Evolutionary conservation across 2,113 vertebrate genomes (phyloP).

Genomic region (Petromus typicus): DNA sequence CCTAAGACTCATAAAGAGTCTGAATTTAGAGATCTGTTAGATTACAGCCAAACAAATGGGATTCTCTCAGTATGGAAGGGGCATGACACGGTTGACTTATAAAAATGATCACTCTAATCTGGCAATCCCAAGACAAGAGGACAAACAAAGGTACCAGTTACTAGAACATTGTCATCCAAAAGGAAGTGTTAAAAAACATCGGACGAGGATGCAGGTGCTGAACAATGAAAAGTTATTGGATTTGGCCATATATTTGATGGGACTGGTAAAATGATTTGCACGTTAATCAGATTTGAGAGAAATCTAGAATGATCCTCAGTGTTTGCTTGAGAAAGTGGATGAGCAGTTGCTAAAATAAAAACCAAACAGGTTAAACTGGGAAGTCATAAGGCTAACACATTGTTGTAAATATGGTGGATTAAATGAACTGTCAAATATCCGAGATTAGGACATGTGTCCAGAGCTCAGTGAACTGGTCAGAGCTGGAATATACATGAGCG

Average conservation of each 20-base stretch:
- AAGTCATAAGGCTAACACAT: not conserved
- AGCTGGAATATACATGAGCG: not conserved
- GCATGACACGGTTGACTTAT: no score
- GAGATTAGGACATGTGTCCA: not conserved
- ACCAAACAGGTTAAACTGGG: not conserved
- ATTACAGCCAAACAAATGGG: not conserved
- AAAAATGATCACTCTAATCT: not conserved
- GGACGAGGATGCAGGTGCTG: not conserved
- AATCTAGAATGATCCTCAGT: not conserved
- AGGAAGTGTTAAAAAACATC: not conserved
- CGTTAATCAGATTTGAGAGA: not conserved
- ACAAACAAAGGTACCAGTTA: not conserved
- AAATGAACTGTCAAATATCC: no score
- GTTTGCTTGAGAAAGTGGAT: not conserved
- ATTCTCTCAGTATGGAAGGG: not conserved
- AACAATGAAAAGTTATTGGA: not conserved
- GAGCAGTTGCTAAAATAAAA: not conserved
- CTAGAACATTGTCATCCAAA: not conserved
- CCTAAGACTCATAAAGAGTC: not conserved
- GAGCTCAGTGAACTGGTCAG: not conserved
- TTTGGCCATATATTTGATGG: not conserved
- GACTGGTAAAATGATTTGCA: not conserved
- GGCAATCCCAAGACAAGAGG: not conserved
- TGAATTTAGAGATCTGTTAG: not conserved
- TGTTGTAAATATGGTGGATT: not conserved